Conservation (phyloP, 1,140 invertebrate species). For the Nebria ingens region DNA sequence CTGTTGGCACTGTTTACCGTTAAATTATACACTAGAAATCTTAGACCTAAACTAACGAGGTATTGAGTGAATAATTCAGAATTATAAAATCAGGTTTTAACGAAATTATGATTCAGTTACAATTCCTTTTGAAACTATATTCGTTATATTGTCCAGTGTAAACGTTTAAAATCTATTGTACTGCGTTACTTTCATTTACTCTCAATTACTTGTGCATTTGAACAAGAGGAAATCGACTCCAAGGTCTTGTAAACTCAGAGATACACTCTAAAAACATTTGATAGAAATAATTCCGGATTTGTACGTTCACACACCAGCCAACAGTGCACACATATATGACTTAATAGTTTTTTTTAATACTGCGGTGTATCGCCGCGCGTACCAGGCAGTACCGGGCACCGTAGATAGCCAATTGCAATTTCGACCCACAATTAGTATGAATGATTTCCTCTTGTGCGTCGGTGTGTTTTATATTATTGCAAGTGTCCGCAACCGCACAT, state of each 20-base stretch:
- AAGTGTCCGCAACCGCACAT: too few relatives aligned
- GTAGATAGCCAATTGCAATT: background rate
- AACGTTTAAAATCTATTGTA: too few relatives aligned
- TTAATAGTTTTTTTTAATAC: background rate
- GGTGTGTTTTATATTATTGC: too few relatives aligned
- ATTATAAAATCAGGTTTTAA: too few relatives aligned
- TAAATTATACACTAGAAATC: too few relatives aligned
- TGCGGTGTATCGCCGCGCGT: background rate
- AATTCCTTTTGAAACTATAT: too few relatives aligned
- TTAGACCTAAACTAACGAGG: too few relatives aligned
- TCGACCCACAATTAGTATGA: background rate
- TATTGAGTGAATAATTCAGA: too few relatives aligned
- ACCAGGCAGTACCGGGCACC: background rate
- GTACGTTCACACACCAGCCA: background rate
- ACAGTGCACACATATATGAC: too few relatives aligned
- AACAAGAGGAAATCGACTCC: background rate
- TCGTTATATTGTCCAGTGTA: too few relatives aligned
- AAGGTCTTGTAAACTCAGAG: background rate
- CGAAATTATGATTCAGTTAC: too few relatives aligned
- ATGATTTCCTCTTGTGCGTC: slow-evolving; percentile 1
- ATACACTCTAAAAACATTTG: background rate
- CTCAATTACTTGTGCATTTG: background rate
- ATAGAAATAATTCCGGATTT: background rate
- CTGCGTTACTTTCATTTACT: background rate
- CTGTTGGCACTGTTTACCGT: too few relatives aligned